Evolutionary conservation across 2,797 vertebrate genomes (phyloP).

Genomic region (Oreochromis grahami): DNA sequence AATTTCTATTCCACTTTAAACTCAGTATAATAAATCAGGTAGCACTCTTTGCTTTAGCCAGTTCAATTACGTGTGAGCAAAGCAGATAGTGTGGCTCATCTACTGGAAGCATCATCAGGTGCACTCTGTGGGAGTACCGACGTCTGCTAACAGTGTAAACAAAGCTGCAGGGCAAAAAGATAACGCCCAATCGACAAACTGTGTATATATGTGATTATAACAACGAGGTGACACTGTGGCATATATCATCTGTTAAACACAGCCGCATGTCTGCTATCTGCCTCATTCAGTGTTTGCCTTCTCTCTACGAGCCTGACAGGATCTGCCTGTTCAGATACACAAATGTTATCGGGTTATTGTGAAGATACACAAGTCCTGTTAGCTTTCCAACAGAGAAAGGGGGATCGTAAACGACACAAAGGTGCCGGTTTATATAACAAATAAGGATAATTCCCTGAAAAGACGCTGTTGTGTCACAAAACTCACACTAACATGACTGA

Average conservation of each 20-base stretch:
- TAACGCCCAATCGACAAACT: neutral
- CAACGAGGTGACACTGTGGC: neutral
- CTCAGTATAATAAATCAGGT: neutral
- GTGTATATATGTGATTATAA: neutral
- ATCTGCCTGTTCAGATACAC: neutral
- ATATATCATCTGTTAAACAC: neutral
- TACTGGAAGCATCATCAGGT: neutral
- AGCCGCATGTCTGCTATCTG: conserved; percentile 24
- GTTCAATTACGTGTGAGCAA: conserved; percentile 2
- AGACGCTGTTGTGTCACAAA: neutral
- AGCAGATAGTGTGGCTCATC: conserved; percentile 24
- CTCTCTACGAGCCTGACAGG: neutral
- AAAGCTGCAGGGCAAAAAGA: conserved; percentile 39
- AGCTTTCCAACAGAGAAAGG: neutral
- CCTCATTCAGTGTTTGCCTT: conserved; percentile 35
- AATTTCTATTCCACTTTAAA: neutral
- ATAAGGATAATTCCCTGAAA: neutral
- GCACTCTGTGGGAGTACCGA: neutral
- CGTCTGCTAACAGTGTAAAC: conserved; percentile 19
- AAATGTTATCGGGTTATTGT: neutral
- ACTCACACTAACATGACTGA: neutral
- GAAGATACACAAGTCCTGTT: neutral
- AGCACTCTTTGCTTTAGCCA: neutral
- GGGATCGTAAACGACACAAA: neutral
- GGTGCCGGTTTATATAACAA: neutral